Evolutionary conservation across 2,888 invertebrate species (phyloP).

Genomic region (Nineta flava): DNA sequence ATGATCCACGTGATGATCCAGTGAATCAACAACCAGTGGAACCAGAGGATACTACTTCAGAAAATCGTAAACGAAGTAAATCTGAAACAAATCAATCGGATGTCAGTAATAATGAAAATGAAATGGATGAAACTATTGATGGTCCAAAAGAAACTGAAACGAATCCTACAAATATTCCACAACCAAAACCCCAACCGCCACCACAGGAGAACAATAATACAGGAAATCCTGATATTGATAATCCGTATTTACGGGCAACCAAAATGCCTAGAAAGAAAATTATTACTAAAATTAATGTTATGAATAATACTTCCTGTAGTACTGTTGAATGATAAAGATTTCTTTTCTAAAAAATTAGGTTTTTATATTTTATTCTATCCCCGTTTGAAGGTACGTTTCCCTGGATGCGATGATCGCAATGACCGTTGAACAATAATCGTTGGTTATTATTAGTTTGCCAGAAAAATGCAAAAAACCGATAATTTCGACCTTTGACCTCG

Average conservation of each 20-base stretch:
- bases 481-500: too few species aligned
- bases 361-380: too few species aligned
- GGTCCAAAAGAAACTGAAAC: conserved; percentile 10
- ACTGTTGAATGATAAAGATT: neutral
- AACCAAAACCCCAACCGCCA: neutral
- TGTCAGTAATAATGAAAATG: conserved; percentile 23
- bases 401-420: too few species aligned
- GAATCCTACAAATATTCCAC: neutral
- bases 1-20: conserved; percentile 44
- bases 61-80: conserved; percentile 20
- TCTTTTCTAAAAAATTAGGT: too few species aligned
- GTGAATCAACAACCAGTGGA: conserved; percentile 21
- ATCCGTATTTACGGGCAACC: conserved; percentile 47
- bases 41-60: neutral
- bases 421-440: too few species aligned
- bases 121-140: conserved; percentile 27
- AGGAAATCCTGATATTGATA: conserved; percentile 42
- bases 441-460: too few species aligned
- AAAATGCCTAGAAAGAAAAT: conserved; percentile 23
- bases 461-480: too few species aligned
- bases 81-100: conserved; percentile 20
- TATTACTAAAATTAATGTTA: conserved; percentile 6
- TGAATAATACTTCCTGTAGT: conserved; percentile 6
- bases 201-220: neutral
- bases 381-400: too few species aligned